Evolutionary conservation across 2,797 vertebrate genomes (phyloP), one percentile per base, ranked within the genome.

Genomic region (Ciconia nigra): DNA sequence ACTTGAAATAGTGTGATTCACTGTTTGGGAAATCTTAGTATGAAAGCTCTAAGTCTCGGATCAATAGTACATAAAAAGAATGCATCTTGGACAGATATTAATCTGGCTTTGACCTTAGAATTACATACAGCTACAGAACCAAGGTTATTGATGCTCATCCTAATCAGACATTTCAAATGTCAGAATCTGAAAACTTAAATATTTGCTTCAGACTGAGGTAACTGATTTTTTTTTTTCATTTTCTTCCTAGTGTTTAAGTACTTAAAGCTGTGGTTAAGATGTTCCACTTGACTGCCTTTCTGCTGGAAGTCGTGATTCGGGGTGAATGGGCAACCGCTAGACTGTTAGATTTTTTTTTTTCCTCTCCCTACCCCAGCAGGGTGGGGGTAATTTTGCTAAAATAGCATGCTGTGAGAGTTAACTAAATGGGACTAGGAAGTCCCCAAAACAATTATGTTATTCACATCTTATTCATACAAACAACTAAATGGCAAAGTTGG

Each of bases 101-200:
- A 87, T 92, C 74, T 83, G 74, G 12, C 22, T 94, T 92, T 94
- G 78, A 79, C 80, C 66, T 93, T 58, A 69, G 35, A 90, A 49
- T 66, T 89, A n/a, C 2, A 1, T 66, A n/a, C 9, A 79, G 62
- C 37, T 90, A 31, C 47, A 83, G 54, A 82, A 42, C 62, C 59
- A 71, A 87, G 57, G 61, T 85, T 85, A 77, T 33, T 77, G 89
- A 55, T 94, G 37, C 42, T 24, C 41, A 33, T 67, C 39, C 37
- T 87, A 52, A 80, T 67, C 54, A 61, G 59, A 66, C 39, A 52
- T 79, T 79, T 81, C 65, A 76, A 65, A 69, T 37, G 54, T 79
- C 17, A 42, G 16, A 70, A 24, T 87, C 13, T 57, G 67, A 54
- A 85, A 92, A 74, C 67, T 47, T 80, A 74, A 47, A 61, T 76